Conservation (phyloP, 2,113 vertebrate genomes). For the Nycticryphes semicollaris region DNA sequence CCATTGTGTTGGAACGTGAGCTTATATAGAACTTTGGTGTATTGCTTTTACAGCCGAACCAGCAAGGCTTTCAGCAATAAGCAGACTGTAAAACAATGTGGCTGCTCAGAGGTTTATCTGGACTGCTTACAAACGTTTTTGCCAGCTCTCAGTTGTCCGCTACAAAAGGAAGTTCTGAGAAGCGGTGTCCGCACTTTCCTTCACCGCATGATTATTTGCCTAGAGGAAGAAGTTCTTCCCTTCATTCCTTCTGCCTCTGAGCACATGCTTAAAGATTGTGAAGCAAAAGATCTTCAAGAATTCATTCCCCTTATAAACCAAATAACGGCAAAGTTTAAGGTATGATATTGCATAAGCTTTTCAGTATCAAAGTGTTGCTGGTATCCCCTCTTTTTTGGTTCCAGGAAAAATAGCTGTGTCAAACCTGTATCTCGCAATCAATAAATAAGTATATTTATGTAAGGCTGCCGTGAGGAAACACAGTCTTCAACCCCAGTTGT, state of each 20-base stretch:
- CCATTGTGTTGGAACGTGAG: accelerated
- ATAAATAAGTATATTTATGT: neutral
- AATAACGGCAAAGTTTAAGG: slow-evolving; percentile 98
- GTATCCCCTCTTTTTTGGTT: neutral
- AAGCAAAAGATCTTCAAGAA: slow-evolving; percentile 97
- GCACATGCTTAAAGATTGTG: slow-evolving; percentile 98
- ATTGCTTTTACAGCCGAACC: slow-evolving; percentile 84
- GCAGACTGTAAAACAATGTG: slow-evolving; percentile 96
- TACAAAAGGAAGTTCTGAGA: slow-evolving; percentile 89
- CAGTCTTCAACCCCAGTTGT: neutral
- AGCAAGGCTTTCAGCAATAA: slow-evolving; percentile 99
- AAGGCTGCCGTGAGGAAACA: neutral
- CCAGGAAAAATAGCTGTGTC: neutral
- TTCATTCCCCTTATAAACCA: slow-evolving; percentile 99
- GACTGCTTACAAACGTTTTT: slow-evolving; percentile 94
- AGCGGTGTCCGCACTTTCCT: slow-evolving; percentile 95
- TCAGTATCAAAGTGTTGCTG: neutral
- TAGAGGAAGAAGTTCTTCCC: slow-evolving; percentile 97
- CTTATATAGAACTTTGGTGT: neutral
- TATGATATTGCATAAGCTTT: slow-evolving; percentile 26
- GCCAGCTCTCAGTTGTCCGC: slow-evolving; percentile 91
- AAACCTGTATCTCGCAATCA: neutral
- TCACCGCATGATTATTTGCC: slow-evolving; percentile 98
- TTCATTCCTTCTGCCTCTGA: slow-evolving; percentile 94
- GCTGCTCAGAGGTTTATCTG: slow-evolving; percentile 94